A percentile compares a stretch with the other conserved stretches of the same genome.
Conservation (phyloP, 2,113 vertebrate genomes). For the Chionodraco myersi region DNA sequence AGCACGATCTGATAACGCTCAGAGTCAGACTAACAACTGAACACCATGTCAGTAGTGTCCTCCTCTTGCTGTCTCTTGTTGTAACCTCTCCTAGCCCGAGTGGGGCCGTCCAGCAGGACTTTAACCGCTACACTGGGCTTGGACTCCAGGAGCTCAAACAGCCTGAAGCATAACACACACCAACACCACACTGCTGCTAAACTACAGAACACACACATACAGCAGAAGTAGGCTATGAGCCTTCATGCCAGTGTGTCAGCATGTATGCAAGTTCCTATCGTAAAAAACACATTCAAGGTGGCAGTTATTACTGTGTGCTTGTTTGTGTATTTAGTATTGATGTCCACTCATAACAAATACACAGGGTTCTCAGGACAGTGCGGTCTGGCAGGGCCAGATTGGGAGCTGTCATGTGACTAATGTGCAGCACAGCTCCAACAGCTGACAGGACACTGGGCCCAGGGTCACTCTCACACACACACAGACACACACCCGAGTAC, state of each 20-base stretch:
- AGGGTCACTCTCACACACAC: constrained; percentile 77
- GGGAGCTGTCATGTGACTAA: constrained; percentile 86
- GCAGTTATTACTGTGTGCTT: background rate
- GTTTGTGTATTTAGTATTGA: background rate
- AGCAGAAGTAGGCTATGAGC: constrained; percentile 41
- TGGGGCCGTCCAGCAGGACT: constrained; percentile 73
- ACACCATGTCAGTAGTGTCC: constrained; percentile 32
- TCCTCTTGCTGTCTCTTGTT: constrained; percentile 42
- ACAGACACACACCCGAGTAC: background rate
- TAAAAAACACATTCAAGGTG: constrained; percentile 17
- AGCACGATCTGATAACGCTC: too few relatives aligned
- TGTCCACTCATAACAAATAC: constrained; percentile 19
- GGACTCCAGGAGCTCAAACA: constrained; percentile 74
- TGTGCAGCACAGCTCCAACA: constrained; percentile 85
- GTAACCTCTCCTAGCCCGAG: constrained; percentile 46
- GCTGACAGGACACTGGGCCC: constrained; percentile 85
- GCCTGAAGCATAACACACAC: constrained; percentile 61
- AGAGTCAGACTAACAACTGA: background rate
- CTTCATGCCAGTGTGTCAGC: constrained; percentile 27
- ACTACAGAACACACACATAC: constrained; percentile 54
- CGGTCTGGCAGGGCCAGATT: constrained; percentile 84
- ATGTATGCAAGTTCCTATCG: background rate
- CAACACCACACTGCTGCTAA: constrained; percentile 51
- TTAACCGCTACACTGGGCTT: constrained; percentile 75
- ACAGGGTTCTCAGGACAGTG: constrained; percentile 66